These are phyloP conservation scores for Mus spicilegus DNA, from an alignment of 2,113 vertebrate species.

Conservation along the genomic window DNA sequence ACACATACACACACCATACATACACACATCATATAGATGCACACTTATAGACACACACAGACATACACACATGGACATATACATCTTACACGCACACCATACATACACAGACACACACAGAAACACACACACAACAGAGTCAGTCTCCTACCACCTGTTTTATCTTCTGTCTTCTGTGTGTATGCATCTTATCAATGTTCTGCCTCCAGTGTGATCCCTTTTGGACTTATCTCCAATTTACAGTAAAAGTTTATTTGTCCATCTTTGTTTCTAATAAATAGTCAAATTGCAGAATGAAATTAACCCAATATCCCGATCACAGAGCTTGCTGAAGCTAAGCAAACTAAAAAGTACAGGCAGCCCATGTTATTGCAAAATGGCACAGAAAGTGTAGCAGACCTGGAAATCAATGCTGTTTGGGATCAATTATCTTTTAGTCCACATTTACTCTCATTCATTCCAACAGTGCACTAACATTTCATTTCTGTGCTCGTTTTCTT, in stretches of 20 bases:
- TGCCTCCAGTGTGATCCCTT: neutral
- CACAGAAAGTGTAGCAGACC: neutral
- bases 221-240: conserved; percentile 2
- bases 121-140: neutral
- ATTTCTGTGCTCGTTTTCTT: neutral
- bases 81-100: too few relatives aligned
- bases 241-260: neutral
- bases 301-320: neutral
- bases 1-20: too few relatives aligned
- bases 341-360: neutral
- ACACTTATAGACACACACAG: too few relatives aligned
- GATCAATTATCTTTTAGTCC: neutral
- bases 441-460: neutral
- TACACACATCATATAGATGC: too few relatives aligned
- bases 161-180: neutral
- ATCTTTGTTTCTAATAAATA: conserved; percentile 20
- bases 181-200: neutral
- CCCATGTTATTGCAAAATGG: neutral
- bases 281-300: neutral
- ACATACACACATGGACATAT: too few relatives aligned
- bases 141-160: neutral
- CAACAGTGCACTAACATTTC: neutral
- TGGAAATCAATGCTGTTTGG: neutral
- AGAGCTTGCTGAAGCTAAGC: neutral
- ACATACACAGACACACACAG: too few relatives aligned